Evolutionary conservation across 2,888 invertebrate species (phyloP).

Genomic region (Cylloceria caligata): DNA sequence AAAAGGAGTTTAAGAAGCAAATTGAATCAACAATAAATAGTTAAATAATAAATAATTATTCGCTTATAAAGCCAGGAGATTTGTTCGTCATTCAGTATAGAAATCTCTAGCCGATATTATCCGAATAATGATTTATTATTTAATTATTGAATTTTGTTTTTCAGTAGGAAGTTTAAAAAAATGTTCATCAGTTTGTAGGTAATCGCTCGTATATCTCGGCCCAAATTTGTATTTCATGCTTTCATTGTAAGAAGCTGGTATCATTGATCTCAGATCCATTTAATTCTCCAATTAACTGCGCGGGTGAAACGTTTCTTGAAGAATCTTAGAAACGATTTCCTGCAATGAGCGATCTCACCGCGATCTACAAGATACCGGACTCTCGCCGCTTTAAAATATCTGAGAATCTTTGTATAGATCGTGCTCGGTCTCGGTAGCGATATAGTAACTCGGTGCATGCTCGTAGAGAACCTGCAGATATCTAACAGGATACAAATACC

Average conservation of each 20-base stretch:
- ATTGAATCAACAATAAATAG: too few relatives aligned
- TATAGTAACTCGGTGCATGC: background rate
- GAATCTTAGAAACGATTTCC: slow-evolving; percentile 62
- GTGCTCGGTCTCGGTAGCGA: slow-evolving; percentile 20
- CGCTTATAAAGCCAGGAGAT: too few relatives aligned
- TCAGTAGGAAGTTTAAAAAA: too few relatives aligned
- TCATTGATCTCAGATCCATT: slow-evolving; percentile 35
- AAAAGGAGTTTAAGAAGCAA: too few relatives aligned
- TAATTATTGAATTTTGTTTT: too few relatives aligned
- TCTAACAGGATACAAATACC: background rate
- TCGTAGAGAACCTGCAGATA: background rate
- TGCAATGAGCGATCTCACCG: slow-evolving; percentile 46
- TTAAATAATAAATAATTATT: too few relatives aligned
- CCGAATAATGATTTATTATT: too few relatives aligned
- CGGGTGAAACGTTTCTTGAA: slow-evolving; percentile 27
- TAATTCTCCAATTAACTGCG: slow-evolving; percentile 49
- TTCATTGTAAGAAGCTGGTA: slow-evolving; percentile 35
- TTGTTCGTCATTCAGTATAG: too few relatives aligned
- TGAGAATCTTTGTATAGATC: slow-evolving; percentile 19
- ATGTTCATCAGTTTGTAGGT: slow-evolving; percentile 14
- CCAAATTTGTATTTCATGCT: slow-evolving; percentile 5
- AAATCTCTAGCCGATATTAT: too few relatives aligned
- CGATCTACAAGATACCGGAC: slow-evolving; percentile 37
- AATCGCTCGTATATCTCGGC: background rate
- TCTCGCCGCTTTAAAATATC: slow-evolving; percentile 34